These are phyloP conservation scores for Leptatherina wallacei DNA, from an alignment of 2,797 vertebrate species.

Conservation along the genomic window DNA sequence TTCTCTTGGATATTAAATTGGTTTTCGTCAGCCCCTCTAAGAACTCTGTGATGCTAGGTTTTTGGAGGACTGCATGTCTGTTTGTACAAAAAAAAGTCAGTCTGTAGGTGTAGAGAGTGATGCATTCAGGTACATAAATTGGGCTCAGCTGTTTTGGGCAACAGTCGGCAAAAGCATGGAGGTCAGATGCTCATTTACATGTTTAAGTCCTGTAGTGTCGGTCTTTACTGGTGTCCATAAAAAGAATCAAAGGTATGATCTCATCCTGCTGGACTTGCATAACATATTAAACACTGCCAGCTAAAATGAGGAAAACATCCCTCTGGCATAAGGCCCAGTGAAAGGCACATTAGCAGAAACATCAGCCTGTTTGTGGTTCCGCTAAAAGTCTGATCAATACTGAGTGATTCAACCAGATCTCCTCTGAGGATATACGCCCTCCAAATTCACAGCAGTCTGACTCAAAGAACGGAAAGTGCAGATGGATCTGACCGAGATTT, in stretches of 20 bases:
- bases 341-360: conserved; percentile 55
- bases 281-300: conserved; percentile 8
- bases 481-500: neutral
- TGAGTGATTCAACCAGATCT: conserved; percentile 38
- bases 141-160: too few species aligned
- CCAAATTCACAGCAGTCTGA: conserved; percentile 7
- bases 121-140: too few species aligned
- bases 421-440: conserved; percentile 36
- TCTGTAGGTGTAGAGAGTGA: too few species aligned
- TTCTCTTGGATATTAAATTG: too few species aligned
- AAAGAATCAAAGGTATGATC: conserved; percentile 10
- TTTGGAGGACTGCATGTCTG: too few species aligned
- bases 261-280: conserved; percentile 16
- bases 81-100: too few species aligned
- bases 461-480: conserved; percentile 21
- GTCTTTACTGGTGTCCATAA: neutral
- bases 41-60: neutral
- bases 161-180: neutral
- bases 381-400: conserved; percentile 48
- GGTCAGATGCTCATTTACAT: neutral
- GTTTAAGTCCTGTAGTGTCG: neutral
- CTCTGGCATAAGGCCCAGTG: conserved; percentile 11
- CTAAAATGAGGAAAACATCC: conserved; percentile 19
- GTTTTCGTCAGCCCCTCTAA: neutral
- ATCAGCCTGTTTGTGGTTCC: conserved; percentile 47